A percentile compares a stretch with the other conserved stretches of the same genome.
These are phyloP conservation scores for Merluccius polli DNA, from an alignment of 2,797 vertebrate species.

Conservation along the genomic window DNA sequence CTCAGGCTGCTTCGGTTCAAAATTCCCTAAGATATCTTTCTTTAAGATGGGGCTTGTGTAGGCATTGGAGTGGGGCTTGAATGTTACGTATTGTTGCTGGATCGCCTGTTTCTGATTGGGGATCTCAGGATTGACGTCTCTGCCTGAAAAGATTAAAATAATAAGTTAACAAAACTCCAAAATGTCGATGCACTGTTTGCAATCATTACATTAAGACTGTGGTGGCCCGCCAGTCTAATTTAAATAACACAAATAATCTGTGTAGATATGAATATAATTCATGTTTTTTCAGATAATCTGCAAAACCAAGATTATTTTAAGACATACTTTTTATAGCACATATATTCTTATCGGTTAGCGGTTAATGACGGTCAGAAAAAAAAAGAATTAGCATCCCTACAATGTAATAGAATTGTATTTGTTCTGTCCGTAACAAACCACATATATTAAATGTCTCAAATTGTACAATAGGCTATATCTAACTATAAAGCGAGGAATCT, in stretches of 20 bases:
- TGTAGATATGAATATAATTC: no score
- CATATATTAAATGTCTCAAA: no score
- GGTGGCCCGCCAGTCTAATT: neutral
- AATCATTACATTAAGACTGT: neutral
- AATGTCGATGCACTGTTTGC: neutral
- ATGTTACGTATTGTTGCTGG: conserved; percentile 91
- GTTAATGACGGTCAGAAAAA: no score
- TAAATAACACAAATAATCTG: neutral
- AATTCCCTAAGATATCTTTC: conserved; percentile 84
- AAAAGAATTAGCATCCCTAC: no score
- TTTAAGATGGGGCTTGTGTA: conserved; percentile 83
- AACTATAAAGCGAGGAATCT: no score
- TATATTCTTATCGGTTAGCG: no score
- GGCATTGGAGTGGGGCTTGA: conserved; percentile 83
- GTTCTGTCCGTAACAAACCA: no score
- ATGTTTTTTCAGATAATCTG: no score
- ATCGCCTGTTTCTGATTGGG: conserved; percentile 69
- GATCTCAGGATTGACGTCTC: neutral
- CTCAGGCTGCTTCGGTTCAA: conserved; percentile 89
- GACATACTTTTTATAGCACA: no score
- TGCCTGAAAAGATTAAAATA: conserved; percentile 25
- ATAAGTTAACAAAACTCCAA: neutral
- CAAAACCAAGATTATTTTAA: no score
- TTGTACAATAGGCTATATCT: no score
- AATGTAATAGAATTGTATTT: no score